These are phyloP conservation scores for Pandemis heparana DNA, from an alignment of 2,888 invertebrate genomes.

Conservation along the genomic window DNA sequence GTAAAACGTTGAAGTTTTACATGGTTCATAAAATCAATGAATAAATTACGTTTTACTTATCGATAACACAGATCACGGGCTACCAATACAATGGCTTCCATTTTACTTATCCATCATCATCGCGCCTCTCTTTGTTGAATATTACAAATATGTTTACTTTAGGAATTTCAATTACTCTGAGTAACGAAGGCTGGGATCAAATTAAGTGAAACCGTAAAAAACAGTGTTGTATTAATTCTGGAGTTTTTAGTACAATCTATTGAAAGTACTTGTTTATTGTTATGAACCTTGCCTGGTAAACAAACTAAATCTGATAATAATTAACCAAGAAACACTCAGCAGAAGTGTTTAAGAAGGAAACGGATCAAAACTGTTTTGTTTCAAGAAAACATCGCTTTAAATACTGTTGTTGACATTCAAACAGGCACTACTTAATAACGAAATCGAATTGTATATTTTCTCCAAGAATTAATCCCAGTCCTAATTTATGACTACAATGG, in stretches of 20 bases:
- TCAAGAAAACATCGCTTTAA: not conserved
- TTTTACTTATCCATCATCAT: slow-evolving; percentile 10
- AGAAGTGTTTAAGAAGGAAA: not conserved
- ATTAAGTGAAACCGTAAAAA: slow-evolving; percentile 9
- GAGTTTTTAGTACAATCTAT: not conserved
- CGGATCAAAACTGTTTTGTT: not conserved
- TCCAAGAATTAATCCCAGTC: slow-evolving; percentile 15
- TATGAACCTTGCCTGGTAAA: not conserved
- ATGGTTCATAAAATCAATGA: not conserved
- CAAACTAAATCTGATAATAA: not conserved
- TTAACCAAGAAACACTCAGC: not conserved
- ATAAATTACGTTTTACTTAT: slow-evolving; percentile 15
- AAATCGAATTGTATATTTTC: slow-evolving; percentile 3
- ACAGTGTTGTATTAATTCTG: not conserved
- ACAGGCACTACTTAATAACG: slow-evolving; percentile 2
- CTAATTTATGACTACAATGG: slow-evolving; percentile 18
- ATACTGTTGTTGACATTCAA: slow-evolving; percentile 1
- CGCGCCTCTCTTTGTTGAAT: slow-evolving; percentile 6
- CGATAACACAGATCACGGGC: slow-evolving; percentile 9
- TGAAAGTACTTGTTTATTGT: not conserved
- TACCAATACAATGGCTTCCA: slow-evolving; percentile 12
- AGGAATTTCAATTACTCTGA: slow-evolving; percentile 5
- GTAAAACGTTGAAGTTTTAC: not conserved
- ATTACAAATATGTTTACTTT: slow-evolving; percentile 7
- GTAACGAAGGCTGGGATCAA: not conserved